Base-by-base conservation (phyloP, 2,797 vertebrate species). In the Propithecus perrieri region DNA sequence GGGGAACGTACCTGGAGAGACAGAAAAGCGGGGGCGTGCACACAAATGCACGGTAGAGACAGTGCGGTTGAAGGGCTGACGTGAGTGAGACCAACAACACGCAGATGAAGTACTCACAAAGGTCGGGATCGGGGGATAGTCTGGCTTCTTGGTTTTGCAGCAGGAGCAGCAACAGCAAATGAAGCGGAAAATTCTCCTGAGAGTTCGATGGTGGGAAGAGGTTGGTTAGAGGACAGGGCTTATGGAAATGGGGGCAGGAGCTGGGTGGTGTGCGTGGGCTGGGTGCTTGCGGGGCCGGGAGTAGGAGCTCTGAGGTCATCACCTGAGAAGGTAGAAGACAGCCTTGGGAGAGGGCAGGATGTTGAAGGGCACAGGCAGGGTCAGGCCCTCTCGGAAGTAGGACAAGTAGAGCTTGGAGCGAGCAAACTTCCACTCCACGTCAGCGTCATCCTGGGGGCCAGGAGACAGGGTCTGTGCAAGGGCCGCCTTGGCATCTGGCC, bases 391-490 rank as follows among this genome's bases (percentile, higher is more conserved):
- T 97, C 99, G 98, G 98, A 99, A 99, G 98, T 99, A 99, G 78
- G 98, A 99, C 59, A 99, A 98, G 97, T 99, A 99, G 96, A 99
- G 98, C 96, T 99, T 99, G 2, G 99, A 99, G 91, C 99, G 98
- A 59, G 99, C 99, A 93, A 99, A 99, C 92, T 99, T 99, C 99
- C 99, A 99, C 96, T 99, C 99, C 26, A 99, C 99, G 0, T 99
- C 99, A 0, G 99, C 99, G 11, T 99, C 99, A 4, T 99, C 99
- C 99, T 99, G 97, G 24, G 46, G 59, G 50, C 43, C 30, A 17
- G 14, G 43, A 72, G 46, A 26, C 0, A 18, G 53, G 30, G 48
- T 67, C 43, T 50, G 22, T 38, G 28, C 8, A 30, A 18, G 91
- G 79, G 20, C 33, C 17, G 7, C 6, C 26, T 22, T 41, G 65